Base-by-base conservation (phyloP, 2,113 vertebrate species). In the Dasyurus viverrinus region DNA sequence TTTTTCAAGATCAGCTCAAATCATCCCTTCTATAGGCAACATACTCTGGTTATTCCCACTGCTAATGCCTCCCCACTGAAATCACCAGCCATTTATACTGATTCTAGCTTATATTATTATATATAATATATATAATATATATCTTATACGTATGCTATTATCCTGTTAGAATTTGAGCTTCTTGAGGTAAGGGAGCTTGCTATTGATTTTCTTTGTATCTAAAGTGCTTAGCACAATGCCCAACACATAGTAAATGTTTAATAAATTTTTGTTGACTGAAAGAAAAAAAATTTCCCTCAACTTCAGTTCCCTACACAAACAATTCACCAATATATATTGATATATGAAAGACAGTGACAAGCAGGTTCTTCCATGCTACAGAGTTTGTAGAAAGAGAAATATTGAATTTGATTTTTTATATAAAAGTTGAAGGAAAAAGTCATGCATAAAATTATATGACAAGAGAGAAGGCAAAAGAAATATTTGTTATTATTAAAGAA, bases 401-500 rank as follows among this genome's bases (percentile, higher is more conserved):
- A 53, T n/a, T 25, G 90, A 94, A 91, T 93, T 98, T 97, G 57
- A 7, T 96, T 53, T 97, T 90, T 96, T 92, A 97, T 97, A 98
- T 97, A 96, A 98, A 97, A 93, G 53, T 91, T 90, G 3, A 2
- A 93, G 0, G 54, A 97, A 97, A 89, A 94, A 90, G 22, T 92
- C 60, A 91, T 92, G 98, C 97, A 96, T 96, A 98, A 98, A 98
- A 97, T 96, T 8, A 0, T 96, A 96, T 95, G 97, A 91, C 96
- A 54, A 97, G 98, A 97, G 96, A 94, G 97, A 97, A 96, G 96
- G 97, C 94, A 96, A 96, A 97, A 98, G 97, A 98, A 98, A 98
- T 97, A 96, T 94, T 91, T 95, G 54, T 93, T 95, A 97, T 94
- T 95, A 97, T 96, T 97, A 95, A 95, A 68, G 26, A 96, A 96